phyloP scores from a whole-genome alignment of 2,113 vertebrate genomes.

The Scomber japonicus region DNA sequence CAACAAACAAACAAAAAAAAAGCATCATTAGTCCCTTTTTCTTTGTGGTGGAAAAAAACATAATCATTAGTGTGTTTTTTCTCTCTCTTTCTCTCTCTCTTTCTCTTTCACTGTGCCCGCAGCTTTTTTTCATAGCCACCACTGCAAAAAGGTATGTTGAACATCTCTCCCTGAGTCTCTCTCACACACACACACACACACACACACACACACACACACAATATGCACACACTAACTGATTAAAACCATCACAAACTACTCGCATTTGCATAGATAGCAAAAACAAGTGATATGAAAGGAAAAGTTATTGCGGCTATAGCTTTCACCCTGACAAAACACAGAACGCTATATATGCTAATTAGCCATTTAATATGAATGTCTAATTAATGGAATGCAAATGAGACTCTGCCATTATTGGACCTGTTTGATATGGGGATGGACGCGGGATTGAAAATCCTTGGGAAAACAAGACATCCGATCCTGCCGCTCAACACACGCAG shows the following conservation, averaged over 20 bases:
- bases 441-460: slow-evolving; percentile 60
- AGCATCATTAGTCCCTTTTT: slow-evolving; percentile 68
- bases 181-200: background rate
- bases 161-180: slow-evolving; percentile 8
- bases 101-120: slow-evolving; percentile 36
- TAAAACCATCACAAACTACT: slow-evolving; percentile 66
- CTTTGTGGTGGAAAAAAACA: slow-evolving; percentile 22
- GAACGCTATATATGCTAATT: slow-evolving; percentile 83
- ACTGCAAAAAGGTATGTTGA: slow-evolving; percentile 48
- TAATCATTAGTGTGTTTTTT: slow-evolving; percentile 62
- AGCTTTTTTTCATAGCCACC: slow-evolving; percentile 30
- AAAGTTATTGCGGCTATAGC: slow-evolving; percentile 74
- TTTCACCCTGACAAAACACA: slow-evolving; percentile 75
- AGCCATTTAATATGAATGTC: slow-evolving; percentile 78
- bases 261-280: slow-evolving; percentile 75
- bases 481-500: slow-evolving; percentile 53
- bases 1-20: slow-evolving; percentile 54
- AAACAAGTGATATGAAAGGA: slow-evolving; percentile 75
- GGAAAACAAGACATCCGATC: slow-evolving; percentile 59
- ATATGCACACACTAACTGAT: slow-evolving; percentile 50
- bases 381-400: slow-evolving; percentile 88
- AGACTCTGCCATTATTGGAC: slow-evolving; percentile 74
- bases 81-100: background rate
- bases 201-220: slow-evolving; percentile 23
- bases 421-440: slow-evolving; percentile 81